Evolutionary conservation across 2,797 vertebrate species (phyloP).

Genomic region (Myotis vivesi): DNA sequence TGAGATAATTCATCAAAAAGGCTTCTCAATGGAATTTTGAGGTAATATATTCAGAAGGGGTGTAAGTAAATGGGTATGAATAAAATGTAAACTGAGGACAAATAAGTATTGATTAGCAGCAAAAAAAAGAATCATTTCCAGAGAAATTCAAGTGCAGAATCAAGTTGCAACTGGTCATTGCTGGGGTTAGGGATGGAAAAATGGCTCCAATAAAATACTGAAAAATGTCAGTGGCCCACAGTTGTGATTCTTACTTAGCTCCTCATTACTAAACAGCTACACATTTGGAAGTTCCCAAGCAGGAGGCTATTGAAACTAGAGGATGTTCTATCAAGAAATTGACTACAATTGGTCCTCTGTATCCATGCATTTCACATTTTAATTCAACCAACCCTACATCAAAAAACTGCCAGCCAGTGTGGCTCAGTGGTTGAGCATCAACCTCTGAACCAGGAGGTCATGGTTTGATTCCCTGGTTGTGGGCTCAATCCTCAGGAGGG

Average conservation of each 20-base stretch:
- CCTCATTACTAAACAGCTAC: background rate
- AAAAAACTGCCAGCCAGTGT: background rate
- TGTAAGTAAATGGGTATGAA: background rate
- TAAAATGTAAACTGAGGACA: background rate
- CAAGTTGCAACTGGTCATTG: background rate
- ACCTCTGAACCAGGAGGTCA: too few species aligned
- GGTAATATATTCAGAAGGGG: background rate
- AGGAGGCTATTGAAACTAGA: background rate
- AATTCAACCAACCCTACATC: background rate
- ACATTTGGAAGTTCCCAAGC: background rate
- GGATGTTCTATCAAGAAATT: background rate
- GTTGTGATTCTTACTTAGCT: background rate
- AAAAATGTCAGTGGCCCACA: background rate
- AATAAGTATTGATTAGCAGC: background rate
- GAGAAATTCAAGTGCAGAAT: background rate
- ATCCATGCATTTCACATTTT: background rate
- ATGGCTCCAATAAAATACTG: background rate
- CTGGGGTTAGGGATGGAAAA: background rate
- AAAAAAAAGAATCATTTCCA: background rate
- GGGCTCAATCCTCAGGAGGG: too few species aligned
- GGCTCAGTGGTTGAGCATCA: too few species aligned
- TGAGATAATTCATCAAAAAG: background rate
- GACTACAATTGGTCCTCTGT: background rate
- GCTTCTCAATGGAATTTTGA: background rate
- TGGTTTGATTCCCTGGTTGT: too few species aligned